These are phyloP conservation scores for Morinoia aosen DNA, from an alignment of 2,888 invertebrate species.

Conservation along the genomic window DNA sequence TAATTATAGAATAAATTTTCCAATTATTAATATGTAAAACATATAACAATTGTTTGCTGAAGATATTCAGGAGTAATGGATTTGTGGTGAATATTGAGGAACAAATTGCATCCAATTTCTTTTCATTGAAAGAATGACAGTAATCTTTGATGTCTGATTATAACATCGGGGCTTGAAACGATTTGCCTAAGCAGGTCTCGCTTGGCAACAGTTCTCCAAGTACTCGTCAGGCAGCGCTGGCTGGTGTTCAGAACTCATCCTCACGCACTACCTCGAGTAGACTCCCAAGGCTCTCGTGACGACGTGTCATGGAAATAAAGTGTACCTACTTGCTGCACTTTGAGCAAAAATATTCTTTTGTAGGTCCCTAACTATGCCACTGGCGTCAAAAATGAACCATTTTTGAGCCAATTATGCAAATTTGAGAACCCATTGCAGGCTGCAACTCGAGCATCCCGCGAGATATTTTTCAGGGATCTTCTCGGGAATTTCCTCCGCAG, in stretches of 20 bases:
- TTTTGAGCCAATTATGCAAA: constrained; percentile 24
- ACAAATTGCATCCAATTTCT: too few relatives aligned
- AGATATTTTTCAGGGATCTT: background rate
- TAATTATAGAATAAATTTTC: too few relatives aligned
- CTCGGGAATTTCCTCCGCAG: background rate
- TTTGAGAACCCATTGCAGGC: background rate
- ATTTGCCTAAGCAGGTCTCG: background rate
- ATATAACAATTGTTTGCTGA: too few relatives aligned
- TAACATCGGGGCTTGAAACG: background rate
- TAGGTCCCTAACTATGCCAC: background rate
- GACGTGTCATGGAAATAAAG: constrained; percentile 32
- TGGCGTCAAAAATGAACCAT: constrained; percentile 5
- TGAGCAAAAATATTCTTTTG: background rate
- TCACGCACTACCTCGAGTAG: background rate
- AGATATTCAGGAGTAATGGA: too few relatives aligned
- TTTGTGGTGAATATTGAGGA: too few relatives aligned
- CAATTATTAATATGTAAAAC: too few relatives aligned
- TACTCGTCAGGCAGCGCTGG: background rate
- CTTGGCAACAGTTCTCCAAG: background rate
- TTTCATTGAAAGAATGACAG: background rate
- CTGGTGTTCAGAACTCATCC: background rate
- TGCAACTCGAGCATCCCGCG: background rate
- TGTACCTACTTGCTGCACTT: background rate
- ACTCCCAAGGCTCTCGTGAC: background rate
- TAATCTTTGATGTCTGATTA: background rate